Conservation (phyloP, 2,888 invertebrate genomes). For the Nebria brevicollis region DNA sequence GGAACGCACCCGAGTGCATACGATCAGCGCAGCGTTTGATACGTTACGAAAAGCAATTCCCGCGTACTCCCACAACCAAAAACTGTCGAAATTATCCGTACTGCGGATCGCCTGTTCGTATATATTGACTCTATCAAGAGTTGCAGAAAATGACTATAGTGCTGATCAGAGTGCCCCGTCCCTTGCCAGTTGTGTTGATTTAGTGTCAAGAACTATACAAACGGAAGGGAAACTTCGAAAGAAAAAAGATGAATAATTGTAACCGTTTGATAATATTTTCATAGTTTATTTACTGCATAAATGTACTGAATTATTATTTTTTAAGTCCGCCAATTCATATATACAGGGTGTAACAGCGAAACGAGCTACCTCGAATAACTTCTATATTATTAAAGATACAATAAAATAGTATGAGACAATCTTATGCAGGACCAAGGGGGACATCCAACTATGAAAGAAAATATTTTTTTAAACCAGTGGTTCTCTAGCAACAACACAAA, state of each 20-base stretch:
- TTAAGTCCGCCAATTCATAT: conserved; percentile 11
- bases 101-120: conserved; percentile 93
- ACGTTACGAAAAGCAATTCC: conserved; percentile 86
- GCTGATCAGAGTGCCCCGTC: conserved; percentile 70
- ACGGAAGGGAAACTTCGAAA: conserved; percentile 90
- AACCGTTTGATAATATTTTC: neutral
- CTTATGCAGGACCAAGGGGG: too few species aligned
- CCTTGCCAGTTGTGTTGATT: conserved; percentile 81
- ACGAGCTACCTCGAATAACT: too few species aligned
- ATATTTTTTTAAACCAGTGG: too few species aligned
- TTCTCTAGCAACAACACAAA: too few species aligned
- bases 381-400: too few species aligned
- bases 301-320: conserved; percentile 29
- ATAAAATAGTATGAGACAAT: too few species aligned
- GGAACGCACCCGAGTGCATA: conserved; percentile 92
- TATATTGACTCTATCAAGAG: conserved; percentile 84
- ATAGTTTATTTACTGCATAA: conserved; percentile 17
- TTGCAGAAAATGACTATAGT: conserved; percentile 76
- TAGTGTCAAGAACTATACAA: conserved; percentile 91
- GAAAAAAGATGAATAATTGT: conserved; percentile 76
- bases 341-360: too few species aligned
- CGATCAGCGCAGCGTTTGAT: conserved; percentile 95
- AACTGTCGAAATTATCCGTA: conserved; percentile 92
- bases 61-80: conserved; percentile 92
- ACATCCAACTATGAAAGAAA: too few species aligned